phyloP scores from a whole-genome alignment of 2,113 vertebrate genomes.

The Herpetotheres cachinnans region DNA sequence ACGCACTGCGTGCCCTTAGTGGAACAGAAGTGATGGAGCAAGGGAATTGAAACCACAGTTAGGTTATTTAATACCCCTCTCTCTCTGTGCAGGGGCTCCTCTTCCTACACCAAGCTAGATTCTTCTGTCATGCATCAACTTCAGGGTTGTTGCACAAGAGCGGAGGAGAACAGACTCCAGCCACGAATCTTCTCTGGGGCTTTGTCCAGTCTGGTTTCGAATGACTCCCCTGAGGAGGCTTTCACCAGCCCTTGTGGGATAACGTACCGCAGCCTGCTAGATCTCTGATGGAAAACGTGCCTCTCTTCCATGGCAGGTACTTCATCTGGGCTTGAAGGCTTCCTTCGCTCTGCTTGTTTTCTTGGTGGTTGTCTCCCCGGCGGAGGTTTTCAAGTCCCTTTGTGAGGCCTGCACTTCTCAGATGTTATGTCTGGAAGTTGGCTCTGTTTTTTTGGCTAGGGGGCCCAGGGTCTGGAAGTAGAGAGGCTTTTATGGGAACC shows the following conservation, averaged over 20 bases:
- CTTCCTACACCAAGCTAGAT: not conserved
- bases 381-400: not conserved
- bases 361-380: not conserved
- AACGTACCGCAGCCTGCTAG: rapidly evolving
- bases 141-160: not conserved
- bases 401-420: conserved; percentile 33
- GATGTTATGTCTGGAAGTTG: conserved; percentile 62
- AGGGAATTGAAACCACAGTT: not conserved
- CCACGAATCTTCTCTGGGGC: not conserved
- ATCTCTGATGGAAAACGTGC: not conserved
- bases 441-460: conserved; percentile 53
- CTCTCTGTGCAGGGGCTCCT: not conserved
- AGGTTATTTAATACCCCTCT: not conserved
- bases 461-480: conserved; percentile 47
- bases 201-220: not conserved
- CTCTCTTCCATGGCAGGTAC: not conserved
- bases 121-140: not conserved
- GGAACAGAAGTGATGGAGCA: not conserved
- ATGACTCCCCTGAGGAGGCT: not conserved
- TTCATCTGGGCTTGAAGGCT: not conserved
- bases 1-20: rapidly evolving
- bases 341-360: not conserved
- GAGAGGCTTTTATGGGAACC: conserved; percentile 63
- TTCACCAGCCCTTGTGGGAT: not conserved
- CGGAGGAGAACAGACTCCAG: not conserved